Evolutionary conservation across 2,888 invertebrate species (phyloP).

Genomic region (Poecilus cupreus): DNA sequence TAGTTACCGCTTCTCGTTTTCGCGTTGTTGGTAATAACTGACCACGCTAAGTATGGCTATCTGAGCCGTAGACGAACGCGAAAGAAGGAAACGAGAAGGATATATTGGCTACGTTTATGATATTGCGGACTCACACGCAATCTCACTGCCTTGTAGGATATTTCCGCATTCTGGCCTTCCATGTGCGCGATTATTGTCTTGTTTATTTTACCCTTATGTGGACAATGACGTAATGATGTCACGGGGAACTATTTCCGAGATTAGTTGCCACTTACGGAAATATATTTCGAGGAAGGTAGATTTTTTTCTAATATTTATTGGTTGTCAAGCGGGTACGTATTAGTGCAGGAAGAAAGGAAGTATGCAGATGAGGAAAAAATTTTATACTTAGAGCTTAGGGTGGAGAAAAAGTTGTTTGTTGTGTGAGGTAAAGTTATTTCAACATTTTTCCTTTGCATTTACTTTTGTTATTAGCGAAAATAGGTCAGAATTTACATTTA

Average conservation of each 20-base stretch:
- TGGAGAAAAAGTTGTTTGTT: constrained; percentile 27
- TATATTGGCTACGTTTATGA: constrained; percentile 45
- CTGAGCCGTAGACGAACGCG: constrained; percentile 1
- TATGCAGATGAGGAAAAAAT: constrained; percentile 26
- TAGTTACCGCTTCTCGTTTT: constrained; percentile 26
- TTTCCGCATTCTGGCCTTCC: constrained; percentile 40
- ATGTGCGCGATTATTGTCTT: constrained; percentile 25
- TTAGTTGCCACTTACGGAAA: too few species aligned
- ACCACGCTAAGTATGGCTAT: constrained; percentile 43
- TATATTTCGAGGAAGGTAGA: too few species aligned
- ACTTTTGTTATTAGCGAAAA: constrained; percentile 40
- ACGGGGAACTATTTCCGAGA: not conserved
- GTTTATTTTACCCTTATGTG: constrained; percentile 13
- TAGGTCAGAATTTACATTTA: constrained; percentile 43
- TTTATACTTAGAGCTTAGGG: constrained; percentile 14
- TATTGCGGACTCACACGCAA: constrained; percentile 46
- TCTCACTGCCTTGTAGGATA: not conserved
- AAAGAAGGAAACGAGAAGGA: constrained; percentile 31
- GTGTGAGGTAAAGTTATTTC: constrained; percentile 14
- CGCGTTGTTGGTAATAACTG: constrained; percentile 47
- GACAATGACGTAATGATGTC: not conserved
- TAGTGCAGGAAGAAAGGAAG: not conserved
- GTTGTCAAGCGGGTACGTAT: too few species aligned
- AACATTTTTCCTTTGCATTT: constrained; percentile 39
- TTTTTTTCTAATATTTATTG: too few species aligned